A percentile compares a stretch with the other conserved stretches of the same genome.
Conservation (phyloP, 2,113 vertebrate species). For the Tauraco erythrolophus region DNA sequence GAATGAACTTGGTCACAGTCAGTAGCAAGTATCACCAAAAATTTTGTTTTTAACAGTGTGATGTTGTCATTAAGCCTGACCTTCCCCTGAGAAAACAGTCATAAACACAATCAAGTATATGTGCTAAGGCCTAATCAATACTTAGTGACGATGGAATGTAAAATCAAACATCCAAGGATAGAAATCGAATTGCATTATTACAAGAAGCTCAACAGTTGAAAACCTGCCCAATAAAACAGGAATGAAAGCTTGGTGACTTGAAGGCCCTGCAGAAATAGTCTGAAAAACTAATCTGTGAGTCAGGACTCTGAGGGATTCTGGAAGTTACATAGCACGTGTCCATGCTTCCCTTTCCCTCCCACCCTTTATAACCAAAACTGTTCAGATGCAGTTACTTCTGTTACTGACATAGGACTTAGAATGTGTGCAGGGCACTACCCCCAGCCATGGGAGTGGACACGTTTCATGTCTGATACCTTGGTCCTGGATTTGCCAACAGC, state of each 20-base stretch:
- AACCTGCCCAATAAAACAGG: conserved; percentile 65
- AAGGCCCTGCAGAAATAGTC: conserved; percentile 48
- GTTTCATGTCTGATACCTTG: neutral
- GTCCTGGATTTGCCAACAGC: neutral
- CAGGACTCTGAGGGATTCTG: neutral
- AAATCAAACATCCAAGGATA: conserved; percentile 67
- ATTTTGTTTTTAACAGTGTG: conserved; percentile 23
- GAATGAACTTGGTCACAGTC: neutral
- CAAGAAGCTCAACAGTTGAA: conserved; percentile 56
- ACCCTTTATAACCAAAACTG: neutral
- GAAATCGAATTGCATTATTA: conserved; percentile 66
- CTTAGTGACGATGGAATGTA: conserved; percentile 60
- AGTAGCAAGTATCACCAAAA: neutral
- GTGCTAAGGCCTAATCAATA: conserved; percentile 68
- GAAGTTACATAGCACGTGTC: neutral
- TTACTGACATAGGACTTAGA: neutral
- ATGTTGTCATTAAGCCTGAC: conserved; percentile 59
- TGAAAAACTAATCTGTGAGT: neutral
- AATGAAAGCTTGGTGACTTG: conserved; percentile 58
- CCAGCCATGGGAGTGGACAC: neutral
- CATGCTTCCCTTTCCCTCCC: neutral
- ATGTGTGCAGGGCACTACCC: neutral
- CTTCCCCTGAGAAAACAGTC: conserved; percentile 61
- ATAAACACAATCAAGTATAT: conserved; percentile 9
- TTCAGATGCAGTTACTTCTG: neutral